Evolutionary conservation across 2,797 vertebrate genomes (phyloP), one percentile per base, ranked within the genome.

Genomic region (Lophius americanus): DNA sequence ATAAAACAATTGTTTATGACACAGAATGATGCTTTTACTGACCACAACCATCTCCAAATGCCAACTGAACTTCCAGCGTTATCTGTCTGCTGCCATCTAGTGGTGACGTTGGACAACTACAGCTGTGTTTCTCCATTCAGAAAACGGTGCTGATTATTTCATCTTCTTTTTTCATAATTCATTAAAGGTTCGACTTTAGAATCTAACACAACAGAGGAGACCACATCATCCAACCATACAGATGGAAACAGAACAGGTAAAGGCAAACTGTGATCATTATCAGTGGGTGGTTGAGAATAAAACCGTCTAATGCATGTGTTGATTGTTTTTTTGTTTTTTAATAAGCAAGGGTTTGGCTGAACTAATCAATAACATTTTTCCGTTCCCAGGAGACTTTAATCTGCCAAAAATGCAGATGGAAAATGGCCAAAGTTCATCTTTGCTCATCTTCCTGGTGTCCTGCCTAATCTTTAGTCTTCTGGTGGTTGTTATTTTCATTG

Each of bases 401-500:
- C 53, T 52, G 36, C 1, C 2, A 3, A 9, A 70, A 1, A 60
- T 0, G 42, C 59, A 13, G 1, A 52, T 0, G 36, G 51, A 9
- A 35, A 3, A 0, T 10, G 0, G 43, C 23, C 50, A 73, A 76
- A 92, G 52, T 3, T 85, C 90, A 0, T 80, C 87, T 0, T 39
- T 97, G 38, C 84, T 98, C 51, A 90, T 97, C 0, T 47, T 93
- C 0, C 78, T 98, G 13, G 96, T 98, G 51, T 92, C 95, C 11
- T 88, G 85, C 43, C 94, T 99, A 56, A 90, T 98, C 11, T 39
- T 92, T 0, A 35, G 82, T 64, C 94, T 99, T 64, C 81, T 96
- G 8, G 47, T 97, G 64, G 93, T 96, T 0, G 88, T 99, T 11
- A 82, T 93, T 54, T 95, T 98, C 4, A 95, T 98, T 47, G 7